Conservation (phyloP, 2,888 invertebrate species). For the Patella ulyssiponensis region DNA sequence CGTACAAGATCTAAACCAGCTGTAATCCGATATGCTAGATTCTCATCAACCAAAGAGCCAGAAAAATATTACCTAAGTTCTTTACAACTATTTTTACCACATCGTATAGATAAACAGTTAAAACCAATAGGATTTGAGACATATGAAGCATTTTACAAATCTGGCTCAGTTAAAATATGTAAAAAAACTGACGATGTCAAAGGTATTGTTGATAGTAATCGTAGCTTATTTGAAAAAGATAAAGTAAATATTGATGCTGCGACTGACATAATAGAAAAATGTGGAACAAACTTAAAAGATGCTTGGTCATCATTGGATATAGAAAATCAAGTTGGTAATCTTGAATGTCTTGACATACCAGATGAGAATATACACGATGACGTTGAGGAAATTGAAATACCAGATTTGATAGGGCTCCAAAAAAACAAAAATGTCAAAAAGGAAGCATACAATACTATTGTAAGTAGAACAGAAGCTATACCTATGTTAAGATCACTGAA, state of each 20-base stretch:
- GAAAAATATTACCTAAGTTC: conserved; percentile 7
- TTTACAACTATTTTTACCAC: conserved; percentile 15
- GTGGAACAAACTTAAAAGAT: conserved; percentile 1
- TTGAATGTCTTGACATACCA: neutral
- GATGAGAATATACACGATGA: neutral
- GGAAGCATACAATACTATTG: neutral
- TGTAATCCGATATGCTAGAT: neutral
- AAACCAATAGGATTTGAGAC: neutral
- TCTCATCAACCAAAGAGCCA: neutral
- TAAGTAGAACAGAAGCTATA: neutral
- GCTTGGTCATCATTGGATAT: conserved; percentile 12
- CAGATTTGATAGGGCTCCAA: neutral
- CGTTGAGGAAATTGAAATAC: neutral
- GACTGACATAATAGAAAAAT: neutral
- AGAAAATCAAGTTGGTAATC: conserved; percentile 6
- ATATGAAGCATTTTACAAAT: conserved; percentile 1
- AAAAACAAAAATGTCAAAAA: neutral
- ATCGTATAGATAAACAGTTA: conserved; percentile 5
- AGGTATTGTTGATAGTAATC: conserved; percentile 11
- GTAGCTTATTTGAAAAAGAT: conserved; percentile 1
- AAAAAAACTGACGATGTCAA: neutral
- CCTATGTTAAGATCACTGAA: conserved; percentile 18
- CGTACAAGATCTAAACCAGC: conserved; percentile 1
- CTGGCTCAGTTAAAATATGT: neutral
- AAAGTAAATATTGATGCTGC: neutral